Evolutionary conservation across 2,888 invertebrate genomes (phyloP).

Genomic region (Neria commutata): DNA sequence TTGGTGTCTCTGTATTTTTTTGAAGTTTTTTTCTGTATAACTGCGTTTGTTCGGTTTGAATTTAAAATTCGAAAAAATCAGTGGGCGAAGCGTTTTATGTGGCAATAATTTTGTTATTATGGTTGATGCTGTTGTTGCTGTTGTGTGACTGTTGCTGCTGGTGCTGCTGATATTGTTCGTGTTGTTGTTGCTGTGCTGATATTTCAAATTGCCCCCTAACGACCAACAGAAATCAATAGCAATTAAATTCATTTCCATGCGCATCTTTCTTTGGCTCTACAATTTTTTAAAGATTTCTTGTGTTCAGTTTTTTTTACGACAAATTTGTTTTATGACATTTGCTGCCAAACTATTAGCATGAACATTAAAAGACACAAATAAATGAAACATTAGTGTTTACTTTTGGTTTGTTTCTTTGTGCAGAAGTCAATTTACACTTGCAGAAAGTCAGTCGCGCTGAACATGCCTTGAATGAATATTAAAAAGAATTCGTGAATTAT

Average conservation of each 20-base stretch:
- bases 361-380: too few relatives aligned
- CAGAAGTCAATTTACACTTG: too few relatives aligned
- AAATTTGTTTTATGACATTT: too few relatives aligned
- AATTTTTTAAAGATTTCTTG: neutral
- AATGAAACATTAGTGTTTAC: too few relatives aligned
- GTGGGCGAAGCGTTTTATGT: neutral
- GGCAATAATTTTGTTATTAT: neutral
- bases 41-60: neutral
- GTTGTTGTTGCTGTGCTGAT: constrained; percentile 1
- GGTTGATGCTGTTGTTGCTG: neutral
- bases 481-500: too few relatives aligned
- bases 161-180: neutral
- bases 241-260: neutral
- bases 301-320: neutral
- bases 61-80: neutral
- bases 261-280: neutral
- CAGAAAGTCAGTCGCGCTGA: too few relatives aligned
- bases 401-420: too few relatives aligned
- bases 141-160: neutral
- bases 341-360: too few relatives aligned
- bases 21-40: neutral
- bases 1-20: neutral
- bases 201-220: neutral
- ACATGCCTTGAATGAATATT: too few relatives aligned
- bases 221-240: neutral